phyloP scores from a whole-genome alignment of 2,113 vertebrate species.

The Penelope pileata region DNA sequence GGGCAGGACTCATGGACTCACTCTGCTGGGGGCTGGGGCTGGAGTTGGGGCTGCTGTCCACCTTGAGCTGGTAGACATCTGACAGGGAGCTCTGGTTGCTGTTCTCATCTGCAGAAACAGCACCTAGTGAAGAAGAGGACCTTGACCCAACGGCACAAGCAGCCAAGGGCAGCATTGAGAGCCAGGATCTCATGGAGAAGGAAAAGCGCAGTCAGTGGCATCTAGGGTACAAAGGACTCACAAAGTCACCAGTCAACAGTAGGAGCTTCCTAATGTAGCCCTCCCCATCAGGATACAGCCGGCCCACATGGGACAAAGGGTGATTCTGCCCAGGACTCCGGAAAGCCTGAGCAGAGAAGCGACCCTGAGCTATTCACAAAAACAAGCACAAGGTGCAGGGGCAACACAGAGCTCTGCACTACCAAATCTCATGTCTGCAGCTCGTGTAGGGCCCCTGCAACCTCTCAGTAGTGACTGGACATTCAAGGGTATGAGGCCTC shows the following conservation, averaged over 20 bases:
- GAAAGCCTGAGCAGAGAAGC: background rate
- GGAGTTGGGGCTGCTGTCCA: conserved; percentile 93
- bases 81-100: conserved; percentile 98
- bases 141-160: background rate
- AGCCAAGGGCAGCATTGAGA: accelerated
- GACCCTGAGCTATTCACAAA: accelerated
- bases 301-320: accelerated
- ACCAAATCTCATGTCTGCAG: background rate
- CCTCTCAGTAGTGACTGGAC: background rate
- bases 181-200: background rate
- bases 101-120: conserved; percentile 89
- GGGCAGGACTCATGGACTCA: conserved; percentile 89
- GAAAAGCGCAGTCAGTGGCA: background rate
- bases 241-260: accelerated
- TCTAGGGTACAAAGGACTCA: background rate
- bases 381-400: accelerated
- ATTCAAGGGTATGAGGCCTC: accelerated
- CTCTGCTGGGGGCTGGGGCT: conserved; percentile 93
- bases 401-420: accelerated
- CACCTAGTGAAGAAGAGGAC: conserved; percentile 54
- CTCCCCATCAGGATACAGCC: accelerated
- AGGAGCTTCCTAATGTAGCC: background rate
- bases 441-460: accelerated
- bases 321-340: background rate
- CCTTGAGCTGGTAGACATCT: conserved; percentile 91